Conservation (phyloP, 2,113 vertebrate genomes). For the Petaurus breviceps region DNA sequence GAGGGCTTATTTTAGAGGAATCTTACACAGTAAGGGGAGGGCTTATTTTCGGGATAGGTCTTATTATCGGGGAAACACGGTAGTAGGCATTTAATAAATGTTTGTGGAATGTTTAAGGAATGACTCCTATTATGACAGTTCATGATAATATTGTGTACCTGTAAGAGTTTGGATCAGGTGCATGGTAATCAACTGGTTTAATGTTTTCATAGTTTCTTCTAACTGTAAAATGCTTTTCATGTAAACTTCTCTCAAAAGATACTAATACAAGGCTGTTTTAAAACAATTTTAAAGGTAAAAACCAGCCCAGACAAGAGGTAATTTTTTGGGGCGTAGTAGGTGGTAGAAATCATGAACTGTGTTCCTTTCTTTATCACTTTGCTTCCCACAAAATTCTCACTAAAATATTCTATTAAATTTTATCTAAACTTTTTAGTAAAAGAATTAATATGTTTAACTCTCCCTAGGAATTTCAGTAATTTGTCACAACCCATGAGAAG, state of each 20-base stretch:
- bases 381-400: slow-evolving; percentile 9
- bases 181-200: not conserved
- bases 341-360: slow-evolving; percentile 29
- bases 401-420: slow-evolving; percentile 43
- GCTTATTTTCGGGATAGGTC: too few relatives aligned
- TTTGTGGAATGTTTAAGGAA: not conserved
- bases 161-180: not conserved
- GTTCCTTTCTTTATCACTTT: not conserved
- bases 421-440: slow-evolving; percentile 15
- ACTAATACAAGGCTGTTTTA: slow-evolving; percentile 43
- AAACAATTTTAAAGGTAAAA: slow-evolving; percentile 60
- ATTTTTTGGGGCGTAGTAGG: slow-evolving; percentile 23
- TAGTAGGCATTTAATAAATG: not conserved
- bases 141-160: not conserved
- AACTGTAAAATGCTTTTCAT: slow-evolving; percentile 48
- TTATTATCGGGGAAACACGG: too few relatives aligned
- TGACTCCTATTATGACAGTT: not conserved
- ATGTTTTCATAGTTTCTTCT: slow-evolving; percentile 7
- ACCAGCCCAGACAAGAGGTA: slow-evolving; percentile 23
- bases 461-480: slow-evolving; percentile 33
- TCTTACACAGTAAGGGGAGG: too few relatives aligned
- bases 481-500: slow-evolving; percentile 12
- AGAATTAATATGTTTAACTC: not conserved
- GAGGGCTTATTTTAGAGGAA: too few relatives aligned
- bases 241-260: slow-evolving; percentile 54